These are phyloP conservation scores for Atethmia centrago DNA, from an alignment of 2,888 invertebrate genomes.

Conservation along the genomic window DNA sequence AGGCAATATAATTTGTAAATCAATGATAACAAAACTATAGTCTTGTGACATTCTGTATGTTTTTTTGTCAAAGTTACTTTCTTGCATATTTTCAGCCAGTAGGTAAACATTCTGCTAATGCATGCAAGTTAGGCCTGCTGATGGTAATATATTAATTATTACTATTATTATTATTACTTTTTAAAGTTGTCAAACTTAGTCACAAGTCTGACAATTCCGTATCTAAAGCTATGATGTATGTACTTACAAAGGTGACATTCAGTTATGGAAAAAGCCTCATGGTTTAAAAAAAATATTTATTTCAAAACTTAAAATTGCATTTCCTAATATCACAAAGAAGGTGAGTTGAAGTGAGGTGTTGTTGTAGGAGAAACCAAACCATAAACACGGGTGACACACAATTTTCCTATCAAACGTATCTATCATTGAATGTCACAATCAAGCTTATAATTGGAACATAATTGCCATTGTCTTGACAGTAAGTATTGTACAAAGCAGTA, in stretches of 20 bases:
- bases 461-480: not conserved
- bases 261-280: not conserved
- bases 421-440: not conserved
- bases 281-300: too few relatives aligned
- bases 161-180: too few relatives aligned
- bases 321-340: not conserved
- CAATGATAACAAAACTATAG: too few relatives aligned
- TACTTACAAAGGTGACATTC: not conserved
- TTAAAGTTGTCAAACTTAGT: too few relatives aligned
- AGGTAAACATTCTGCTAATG: too few relatives aligned
- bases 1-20: too few relatives aligned
- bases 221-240: not conserved
- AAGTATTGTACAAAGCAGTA: not conserved
- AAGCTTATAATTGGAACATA: conserved; percentile 10
- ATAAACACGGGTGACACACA: not conserved
- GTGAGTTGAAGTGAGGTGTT: too few relatives aligned
- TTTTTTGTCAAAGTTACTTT: too few relatives aligned
- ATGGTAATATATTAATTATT: too few relatives aligned
- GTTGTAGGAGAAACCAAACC: not conserved
- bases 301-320: not conserved
- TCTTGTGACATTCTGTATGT: too few relatives aligned
- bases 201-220: not conserved
- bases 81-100: too few relatives aligned
- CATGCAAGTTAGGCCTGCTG: too few relatives aligned
- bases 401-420: not conserved